Percentiles rank a stretch among this genome's conserved stretches.
These are phyloP conservation scores for Rhagonycha lutea DNA, from an alignment of 2,888 invertebrate genomes.

Conservation along the genomic window DNA sequence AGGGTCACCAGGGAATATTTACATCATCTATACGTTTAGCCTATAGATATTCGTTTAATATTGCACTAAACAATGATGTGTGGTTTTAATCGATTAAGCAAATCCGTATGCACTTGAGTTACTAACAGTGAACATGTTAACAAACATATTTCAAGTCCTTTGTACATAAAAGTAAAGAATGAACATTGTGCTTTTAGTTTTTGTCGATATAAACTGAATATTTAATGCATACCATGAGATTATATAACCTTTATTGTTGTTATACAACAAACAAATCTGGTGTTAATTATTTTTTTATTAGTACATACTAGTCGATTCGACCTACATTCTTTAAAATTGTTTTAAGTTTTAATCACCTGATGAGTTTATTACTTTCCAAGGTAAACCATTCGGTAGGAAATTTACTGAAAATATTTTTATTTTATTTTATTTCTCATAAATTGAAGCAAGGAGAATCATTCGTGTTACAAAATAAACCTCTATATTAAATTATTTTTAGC, in stretches of 20 bases:
- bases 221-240: neutral
- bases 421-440: no score
- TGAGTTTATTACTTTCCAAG: neutral
- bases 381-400: neutral
- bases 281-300: neutral
- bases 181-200: slow-evolving; percentile 8
- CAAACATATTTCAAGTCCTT: slow-evolving; percentile 21
- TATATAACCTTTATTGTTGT: neutral
- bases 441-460: neutral
- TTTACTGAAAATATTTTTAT: neutral
- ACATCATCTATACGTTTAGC: neutral
- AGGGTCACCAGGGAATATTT: slow-evolving; percentile 18
- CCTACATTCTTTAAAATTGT: neutral
- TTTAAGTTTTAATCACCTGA: neutral
- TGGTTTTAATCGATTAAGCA: slow-evolving; percentile 29
- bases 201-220: slow-evolving; percentile 9
- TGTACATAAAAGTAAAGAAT: slow-evolving; percentile 1
- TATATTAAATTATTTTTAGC: neutral
- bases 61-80: slow-evolving; percentile 26
- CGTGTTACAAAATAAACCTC: neutral
- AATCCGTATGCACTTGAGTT: slow-evolving; percentile 26
- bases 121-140: slow-evolving; percentile 21
- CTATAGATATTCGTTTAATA: slow-evolving; percentile 9
- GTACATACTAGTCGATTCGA: neutral
- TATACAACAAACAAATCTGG: neutral